A percentile compares a stretch with the other conserved stretches of the same genome.
Conservation (phyloP, 2,113 vertebrate species). For the Trematomus loennbergii region DNA sequence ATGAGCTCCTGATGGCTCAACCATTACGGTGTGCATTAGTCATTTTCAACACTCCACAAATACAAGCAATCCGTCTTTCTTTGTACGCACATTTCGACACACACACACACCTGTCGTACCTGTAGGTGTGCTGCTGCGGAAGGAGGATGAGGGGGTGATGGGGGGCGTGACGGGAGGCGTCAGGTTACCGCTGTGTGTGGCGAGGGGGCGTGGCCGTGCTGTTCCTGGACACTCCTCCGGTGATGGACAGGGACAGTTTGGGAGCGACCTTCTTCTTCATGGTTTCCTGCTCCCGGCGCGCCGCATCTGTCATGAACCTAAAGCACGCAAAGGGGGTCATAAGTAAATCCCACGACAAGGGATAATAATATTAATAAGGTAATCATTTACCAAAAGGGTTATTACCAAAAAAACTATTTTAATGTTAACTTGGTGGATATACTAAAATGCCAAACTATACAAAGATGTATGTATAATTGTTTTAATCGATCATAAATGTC, state of each 20-base stretch:
- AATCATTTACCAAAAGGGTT: too few species aligned
- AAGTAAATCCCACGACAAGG: not conserved
- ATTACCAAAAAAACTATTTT: too few species aligned
- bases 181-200: conserved; percentile 98
- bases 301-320: conserved; percentile 99
- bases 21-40: not conserved
- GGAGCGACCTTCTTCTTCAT: conserved; percentile 97
- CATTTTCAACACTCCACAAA: conserved; percentile 30
- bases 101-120: conserved; percentile 83
- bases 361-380: too few species aligned
- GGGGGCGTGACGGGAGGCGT: conserved; percentile 98
- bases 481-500: not conserved
- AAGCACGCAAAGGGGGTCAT: not conserved
- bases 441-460: not conserved
- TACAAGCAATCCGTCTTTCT: conserved; percentile 26
- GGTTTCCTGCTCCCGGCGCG: conserved; percentile 96
- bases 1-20: not conserved
- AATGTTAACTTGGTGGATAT: too few species aligned
- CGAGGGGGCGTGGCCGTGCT: conserved; percentile 97
- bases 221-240: conserved; percentile 92
- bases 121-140: conserved; percentile 98
- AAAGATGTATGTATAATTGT: not conserved
- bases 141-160: conserved; percentile 98
- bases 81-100: conserved; percentile 18
- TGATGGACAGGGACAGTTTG: conserved; percentile 95